Base-by-base conservation (phyloP, 2,113 vertebrate genomes). In the Lonchura striata region DNA sequence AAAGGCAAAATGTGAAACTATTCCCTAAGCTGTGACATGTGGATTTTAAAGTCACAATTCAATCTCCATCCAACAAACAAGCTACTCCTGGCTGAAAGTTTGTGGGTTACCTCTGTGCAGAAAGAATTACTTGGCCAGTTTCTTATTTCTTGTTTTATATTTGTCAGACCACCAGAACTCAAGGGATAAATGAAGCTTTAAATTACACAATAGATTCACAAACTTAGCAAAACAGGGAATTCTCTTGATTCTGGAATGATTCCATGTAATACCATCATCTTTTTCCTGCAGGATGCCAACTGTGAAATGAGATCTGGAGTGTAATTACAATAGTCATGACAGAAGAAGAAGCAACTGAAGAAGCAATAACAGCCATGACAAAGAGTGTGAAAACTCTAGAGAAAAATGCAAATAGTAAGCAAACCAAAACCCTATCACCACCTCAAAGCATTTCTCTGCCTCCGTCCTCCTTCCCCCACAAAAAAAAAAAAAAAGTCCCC, bases 401-500 rank as follows among this genome's bases (percentile, higher is more conserved):
- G 27, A 79, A 65, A 91, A 95, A 86, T 11, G 7, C 7, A 82
- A 89, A 72, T 9, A 84, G 10, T 23, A 82, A 79, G 56, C 3
- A 75, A 71, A 85, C 3, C 3, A 41, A 69, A 88, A 57, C 12
- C 1, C 9, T 56, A 9, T 22, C 3, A 50, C 6, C 3, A 53
- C 22, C n/a, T 80, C 28, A 61, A 83, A 75, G 9, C 24, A 89
- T 21, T 33, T 77, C 30, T 7, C 21, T 35, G 6, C 2, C 22
- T 12, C 6, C 2, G 0, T 17, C 24, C 8, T 14, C 10, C 14
- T 10, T 2, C 16, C 17, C 5, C 2, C 9, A 1, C 19, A 30
- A 59, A 59, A 74, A 15, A 42, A 41, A 54, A 59, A 24, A 41
- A 39, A 12, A 28, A 15, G n/a, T 33, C 6, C 7, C 8, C 9